phyloP scores from a whole-genome alignment of 2,113 vertebrate species.

The Rhea americana region DNA sequence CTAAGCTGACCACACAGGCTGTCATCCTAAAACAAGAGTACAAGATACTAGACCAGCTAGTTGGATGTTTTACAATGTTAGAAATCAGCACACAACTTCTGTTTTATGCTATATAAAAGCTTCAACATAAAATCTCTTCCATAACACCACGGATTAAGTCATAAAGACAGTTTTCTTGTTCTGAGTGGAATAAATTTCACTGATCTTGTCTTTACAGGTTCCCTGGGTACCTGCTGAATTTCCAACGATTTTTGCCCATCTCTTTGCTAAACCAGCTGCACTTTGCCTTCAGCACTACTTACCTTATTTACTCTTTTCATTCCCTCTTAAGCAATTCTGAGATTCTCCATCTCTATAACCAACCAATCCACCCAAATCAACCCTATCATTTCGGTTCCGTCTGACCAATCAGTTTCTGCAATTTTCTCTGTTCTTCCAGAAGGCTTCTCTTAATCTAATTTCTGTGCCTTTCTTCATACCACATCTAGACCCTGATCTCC shows the following conservation, averaged over 20 bases:
- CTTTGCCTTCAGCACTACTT: neutral
- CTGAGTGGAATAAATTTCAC: neutral
- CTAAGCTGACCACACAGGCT: neutral
- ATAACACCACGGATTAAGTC: rapidly evolving
- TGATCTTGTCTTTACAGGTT: neutral
- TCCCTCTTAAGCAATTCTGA: neutral
- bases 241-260: neutral
- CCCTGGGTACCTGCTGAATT: neutral
- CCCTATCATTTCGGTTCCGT: neutral
- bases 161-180: rapidly evolving
- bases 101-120: neutral
- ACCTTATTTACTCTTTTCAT: neutral
- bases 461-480: neutral
- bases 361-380: neutral
- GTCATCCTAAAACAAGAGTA: neutral
- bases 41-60: rapidly evolving
- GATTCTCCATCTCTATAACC: neutral
- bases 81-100: neutral
- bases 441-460: neutral
- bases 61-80: neutral
- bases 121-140: neutral
- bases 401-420: neutral
- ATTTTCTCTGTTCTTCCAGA: too few relatives aligned
- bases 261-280: too few relatives aligned
- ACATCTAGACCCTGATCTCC: neutral